Conservation (phyloP, 37 sponge, comb jelly and placozoan species). For the Geodia barretti region DNA sequence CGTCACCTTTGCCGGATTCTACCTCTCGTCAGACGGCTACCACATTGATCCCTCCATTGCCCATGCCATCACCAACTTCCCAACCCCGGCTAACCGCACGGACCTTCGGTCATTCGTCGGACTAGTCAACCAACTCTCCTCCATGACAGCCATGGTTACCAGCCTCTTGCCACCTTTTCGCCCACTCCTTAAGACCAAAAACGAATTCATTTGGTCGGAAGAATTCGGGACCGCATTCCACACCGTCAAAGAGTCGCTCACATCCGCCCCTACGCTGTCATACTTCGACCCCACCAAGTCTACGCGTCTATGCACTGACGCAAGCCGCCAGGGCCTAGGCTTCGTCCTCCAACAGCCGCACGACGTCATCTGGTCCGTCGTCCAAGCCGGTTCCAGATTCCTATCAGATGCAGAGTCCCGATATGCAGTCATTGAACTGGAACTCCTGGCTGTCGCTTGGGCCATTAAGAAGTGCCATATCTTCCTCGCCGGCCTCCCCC, state of each 20-base stretch:
- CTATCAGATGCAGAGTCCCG: conserved; percentile 31
- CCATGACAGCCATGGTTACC: conserved; percentile 7
- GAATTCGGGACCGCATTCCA: neutral
- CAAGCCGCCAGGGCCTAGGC: neutral
- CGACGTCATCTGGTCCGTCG: conserved; percentile 8
- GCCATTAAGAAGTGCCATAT: conserved; percentile 34
- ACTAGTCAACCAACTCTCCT: conserved; percentile 18
- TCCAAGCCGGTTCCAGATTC: conserved; percentile 41
- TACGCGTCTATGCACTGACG: conserved; percentile 7
- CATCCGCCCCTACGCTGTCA: neutral
- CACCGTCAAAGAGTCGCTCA: neutral
- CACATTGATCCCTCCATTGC: conserved; percentile 15
- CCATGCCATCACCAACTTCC: conserved; percentile 22
- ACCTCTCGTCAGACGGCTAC: conserved; percentile 3
- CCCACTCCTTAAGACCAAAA: conserved; percentile 18
- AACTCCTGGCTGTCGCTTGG: conserved; percentile 46
- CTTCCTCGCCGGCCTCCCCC: conserved; percentile 35
- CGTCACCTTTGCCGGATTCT: conserved; percentile 23
- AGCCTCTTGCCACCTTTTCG: conserved; percentile 1
- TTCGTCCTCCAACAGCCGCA: neutral
- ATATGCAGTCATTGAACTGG: conserved; percentile 49
- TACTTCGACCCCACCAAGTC: conserved; percentile 19
- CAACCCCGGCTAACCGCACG: conserved; percentile 9
- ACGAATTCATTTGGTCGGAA: conserved; percentile 10
- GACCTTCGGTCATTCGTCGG: conserved; percentile 30